Evolutionary conservation across 2,113 vertebrate genomes (phyloP).

Genomic region (Antechinus stuartii): DNA sequence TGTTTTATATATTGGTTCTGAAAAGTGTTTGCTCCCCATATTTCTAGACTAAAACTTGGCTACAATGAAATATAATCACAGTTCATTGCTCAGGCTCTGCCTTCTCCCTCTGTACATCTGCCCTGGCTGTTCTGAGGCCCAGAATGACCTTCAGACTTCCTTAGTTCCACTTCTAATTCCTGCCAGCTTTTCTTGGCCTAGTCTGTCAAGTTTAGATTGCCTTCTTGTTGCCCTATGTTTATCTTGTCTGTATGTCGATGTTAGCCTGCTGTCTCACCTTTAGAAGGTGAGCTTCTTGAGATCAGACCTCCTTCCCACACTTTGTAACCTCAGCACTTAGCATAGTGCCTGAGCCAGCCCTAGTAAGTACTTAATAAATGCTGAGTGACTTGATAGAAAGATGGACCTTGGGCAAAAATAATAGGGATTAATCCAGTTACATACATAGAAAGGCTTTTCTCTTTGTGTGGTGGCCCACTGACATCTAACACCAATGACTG

Average conservation of each 20-base stretch:
- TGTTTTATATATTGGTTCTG: neutral
- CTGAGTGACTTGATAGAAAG: neutral
- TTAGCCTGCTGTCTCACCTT: neutral
- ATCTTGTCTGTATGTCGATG: neutral
- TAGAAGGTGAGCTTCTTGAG: neutral
- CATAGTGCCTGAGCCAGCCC: neutral
- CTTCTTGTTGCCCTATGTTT: neutral
- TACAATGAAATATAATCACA: neutral
- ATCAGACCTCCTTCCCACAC: neutral
- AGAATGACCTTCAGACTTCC: neutral
- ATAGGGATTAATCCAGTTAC: neutral
- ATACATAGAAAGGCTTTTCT: neutral
- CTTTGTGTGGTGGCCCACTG: neutral
- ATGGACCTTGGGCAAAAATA: neutral
- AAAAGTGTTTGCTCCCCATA: neutral
- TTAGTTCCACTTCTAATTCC: too few relatives aligned
- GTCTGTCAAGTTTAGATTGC: neutral
- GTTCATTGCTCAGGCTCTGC: neutral
- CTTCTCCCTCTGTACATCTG: neutral
- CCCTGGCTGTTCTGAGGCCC: neutral
- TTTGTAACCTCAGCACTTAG: neutral
- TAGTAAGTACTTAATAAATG: neutral
- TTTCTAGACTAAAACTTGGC: neutral
- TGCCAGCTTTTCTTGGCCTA: neutral
- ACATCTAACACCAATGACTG: too few relatives aligned